Percentiles rank a stretch among this genome's conserved stretches.
These are phyloP conservation scores for Nomada fabriciana DNA, from an alignment of 2,888 invertebrate genomes.

Conservation along the genomic window DNA sequence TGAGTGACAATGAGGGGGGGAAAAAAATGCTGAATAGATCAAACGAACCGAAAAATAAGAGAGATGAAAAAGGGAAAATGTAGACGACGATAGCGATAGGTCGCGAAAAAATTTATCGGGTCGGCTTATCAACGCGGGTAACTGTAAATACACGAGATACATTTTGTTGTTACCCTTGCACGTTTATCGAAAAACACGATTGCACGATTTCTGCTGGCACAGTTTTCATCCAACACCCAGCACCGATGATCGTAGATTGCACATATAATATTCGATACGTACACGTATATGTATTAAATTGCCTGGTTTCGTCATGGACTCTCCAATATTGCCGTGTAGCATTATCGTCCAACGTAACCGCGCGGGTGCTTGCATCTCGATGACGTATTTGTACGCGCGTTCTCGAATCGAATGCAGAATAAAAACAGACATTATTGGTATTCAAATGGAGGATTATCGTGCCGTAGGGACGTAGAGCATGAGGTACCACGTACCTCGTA, in stretches of 20 bases:
- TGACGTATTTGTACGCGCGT: constrained; percentile 55
- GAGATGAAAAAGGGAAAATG: not conserved
- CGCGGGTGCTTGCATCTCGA: constrained; percentile 68
- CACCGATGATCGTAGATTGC: constrained; percentile 56
- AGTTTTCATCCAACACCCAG: constrained; percentile 54
- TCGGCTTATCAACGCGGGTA: constrained; percentile 50
- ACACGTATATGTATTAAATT: constrained; percentile 29
- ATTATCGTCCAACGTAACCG: constrained; percentile 67
- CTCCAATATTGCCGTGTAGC: constrained; percentile 78
- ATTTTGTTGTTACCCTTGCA: constrained; percentile 60
- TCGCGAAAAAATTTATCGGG: constrained; percentile 50
- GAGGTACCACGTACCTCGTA: constrained; percentile 74
- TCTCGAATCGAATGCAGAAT: constrained; percentile 49
- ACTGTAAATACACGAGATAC: constrained; percentile 57
- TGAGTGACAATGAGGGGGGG: not conserved
- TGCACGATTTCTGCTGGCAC: constrained; percentile 59
- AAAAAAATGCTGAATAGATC: not conserved
- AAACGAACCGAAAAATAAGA: constrained; percentile 14
- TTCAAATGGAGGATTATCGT: constrained; percentile 83
- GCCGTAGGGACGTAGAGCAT: constrained; percentile 73
- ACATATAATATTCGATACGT: constrained; percentile 9
- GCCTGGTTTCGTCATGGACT: constrained; percentile 76
- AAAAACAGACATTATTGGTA: constrained; percentile 82
- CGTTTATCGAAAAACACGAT: constrained; percentile 60
- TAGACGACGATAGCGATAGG: constrained; percentile 15